Evolutionary conservation across 2,888 invertebrate species (phyloP).

Genomic region (Drosophila longiperda): DNA sequence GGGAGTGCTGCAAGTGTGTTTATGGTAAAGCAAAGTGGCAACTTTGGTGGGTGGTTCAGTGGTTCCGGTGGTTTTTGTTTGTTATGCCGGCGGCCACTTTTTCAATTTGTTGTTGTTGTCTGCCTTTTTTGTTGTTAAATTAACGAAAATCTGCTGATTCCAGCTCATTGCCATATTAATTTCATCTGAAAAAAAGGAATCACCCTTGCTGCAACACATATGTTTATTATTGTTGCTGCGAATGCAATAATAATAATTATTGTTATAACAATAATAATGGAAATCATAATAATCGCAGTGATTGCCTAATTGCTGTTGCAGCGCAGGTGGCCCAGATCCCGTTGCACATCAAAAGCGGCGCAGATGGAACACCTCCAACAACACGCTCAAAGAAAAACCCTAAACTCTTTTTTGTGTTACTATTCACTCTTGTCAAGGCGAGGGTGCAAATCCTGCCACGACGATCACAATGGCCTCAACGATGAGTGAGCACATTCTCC

Average conservation of each 20-base stretch:
- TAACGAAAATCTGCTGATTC: conserved; percentile 85
- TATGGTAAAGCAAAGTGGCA: conserved; percentile 50
- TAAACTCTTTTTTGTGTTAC: conserved; percentile 32
- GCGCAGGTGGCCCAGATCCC: conserved; percentile 74
- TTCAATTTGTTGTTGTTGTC: conserved; percentile 30
- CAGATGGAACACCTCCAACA: conserved; percentile 2
- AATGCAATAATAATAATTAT: conserved; percentile 45
- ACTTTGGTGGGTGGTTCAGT: conserved; percentile 17
- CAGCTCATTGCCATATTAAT: conserved; percentile 85
- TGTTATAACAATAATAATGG: conserved; percentile 25
- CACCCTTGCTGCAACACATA: background rate
- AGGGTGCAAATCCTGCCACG: conserved; percentile 54
- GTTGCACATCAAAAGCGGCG: conserved; percentile 69
- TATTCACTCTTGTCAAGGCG: conserved; percentile 22
- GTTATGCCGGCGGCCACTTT: conserved; percentile 48
- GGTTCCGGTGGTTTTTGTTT: conserved; percentile 14
- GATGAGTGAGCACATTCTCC: conserved; percentile 70
- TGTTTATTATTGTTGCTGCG: conserved; percentile 59
- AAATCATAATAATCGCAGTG: conserved; percentile 36
- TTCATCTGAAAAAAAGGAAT: conserved; percentile 77
- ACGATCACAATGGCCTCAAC: conserved; percentile 43
- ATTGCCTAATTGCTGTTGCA: conserved; percentile 59
- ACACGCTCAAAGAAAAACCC: background rate
- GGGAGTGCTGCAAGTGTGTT: conserved; percentile 9
- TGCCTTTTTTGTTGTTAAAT: conserved; percentile 67